These are phyloP conservation scores for Tenthredo notha DNA, from an alignment of 2,888 invertebrate genomes.

Conservation along the genomic window DNA sequence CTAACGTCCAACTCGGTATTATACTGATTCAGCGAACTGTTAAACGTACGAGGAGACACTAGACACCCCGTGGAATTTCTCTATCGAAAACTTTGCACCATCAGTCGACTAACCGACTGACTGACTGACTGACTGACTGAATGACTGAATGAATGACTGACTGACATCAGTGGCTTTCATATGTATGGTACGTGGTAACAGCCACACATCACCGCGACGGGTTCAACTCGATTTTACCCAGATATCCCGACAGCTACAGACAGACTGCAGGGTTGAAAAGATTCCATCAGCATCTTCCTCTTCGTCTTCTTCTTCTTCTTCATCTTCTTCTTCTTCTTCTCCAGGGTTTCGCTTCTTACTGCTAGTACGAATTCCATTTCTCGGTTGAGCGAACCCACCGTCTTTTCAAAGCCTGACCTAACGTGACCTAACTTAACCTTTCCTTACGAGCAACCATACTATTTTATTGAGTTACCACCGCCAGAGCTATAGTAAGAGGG, in stretches of 20 bases:
- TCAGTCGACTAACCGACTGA: neutral
- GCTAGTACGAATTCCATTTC: conserved; percentile 50
- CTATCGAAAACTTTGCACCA: neutral
- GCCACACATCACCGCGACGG: conserved; percentile 32
- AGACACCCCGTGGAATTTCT: conserved; percentile 1
- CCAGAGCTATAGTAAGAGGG: neutral
- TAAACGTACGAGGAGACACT: neutral
- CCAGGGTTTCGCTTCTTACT: neutral
- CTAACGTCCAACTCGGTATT: neutral
- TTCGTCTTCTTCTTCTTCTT: neutral
- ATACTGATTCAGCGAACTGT: neutral
- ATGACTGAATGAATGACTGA: conserved; percentile 30
- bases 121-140: conserved; percentile 23
- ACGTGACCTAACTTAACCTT: conserved; percentile 47
- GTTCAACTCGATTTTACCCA: conserved; percentile 38
- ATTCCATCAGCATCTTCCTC: conserved; percentile 42
- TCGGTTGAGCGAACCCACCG: conserved; percentile 42
- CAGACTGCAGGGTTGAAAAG: conserved; percentile 45
- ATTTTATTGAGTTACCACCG: conserved; percentile 45
- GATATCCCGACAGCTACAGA: conserved; percentile 6
- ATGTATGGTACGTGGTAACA: neutral
- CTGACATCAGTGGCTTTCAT: conserved; percentile 34
- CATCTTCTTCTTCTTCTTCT: neutral
- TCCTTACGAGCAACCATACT: conserved; percentile 37
- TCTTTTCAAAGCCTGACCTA: conserved; percentile 48